A percentile compares a stretch with the other conserved stretches of the same genome.
Evolutionary conservation across 2,797 vertebrate species (phyloP).

Genomic region (Malacoraja senta): DNA sequence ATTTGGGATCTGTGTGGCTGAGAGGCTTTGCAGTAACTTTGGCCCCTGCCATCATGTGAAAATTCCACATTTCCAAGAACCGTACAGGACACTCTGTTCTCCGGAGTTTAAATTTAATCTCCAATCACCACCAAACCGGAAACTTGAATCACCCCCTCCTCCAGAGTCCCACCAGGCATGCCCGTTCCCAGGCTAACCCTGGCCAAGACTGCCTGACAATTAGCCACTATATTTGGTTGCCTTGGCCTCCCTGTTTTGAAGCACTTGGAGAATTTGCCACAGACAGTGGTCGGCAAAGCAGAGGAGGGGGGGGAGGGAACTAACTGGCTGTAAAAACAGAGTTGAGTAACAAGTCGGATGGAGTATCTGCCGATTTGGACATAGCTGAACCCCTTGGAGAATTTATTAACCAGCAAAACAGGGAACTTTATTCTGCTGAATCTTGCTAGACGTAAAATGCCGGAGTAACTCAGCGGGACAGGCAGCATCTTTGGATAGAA

Average conservation of each 20-base stretch:
- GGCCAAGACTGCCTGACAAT: not conserved
- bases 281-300: not conserved
- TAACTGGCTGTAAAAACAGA: conserved; percentile 8
- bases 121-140: not conserved
- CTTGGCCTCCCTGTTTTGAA: not conserved
- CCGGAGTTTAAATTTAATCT: not conserved
- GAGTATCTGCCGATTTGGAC: conserved; percentile 14
- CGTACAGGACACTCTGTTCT: not conserved
- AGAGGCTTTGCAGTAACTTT: not conserved
- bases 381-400: conserved; percentile 24
- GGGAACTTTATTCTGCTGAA: not conserved
- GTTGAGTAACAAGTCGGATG: conserved; percentile 9
- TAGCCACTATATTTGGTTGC: not conserved
- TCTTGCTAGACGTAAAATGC: too few species aligned
- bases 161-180: not conserved
- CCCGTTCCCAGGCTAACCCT: not conserved
- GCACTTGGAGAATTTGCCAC: not conserved
- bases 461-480: too few species aligned
- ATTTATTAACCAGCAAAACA: not conserved
- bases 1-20: not conserved
- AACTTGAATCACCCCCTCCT: not conserved
- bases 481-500: too few species aligned
- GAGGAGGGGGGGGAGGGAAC: not conserved
- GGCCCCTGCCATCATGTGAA: not conserved
- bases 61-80: not conserved